Conservation (phyloP, 2,888 invertebrate species). For the Zootermopsis nevadensis region DNA sequence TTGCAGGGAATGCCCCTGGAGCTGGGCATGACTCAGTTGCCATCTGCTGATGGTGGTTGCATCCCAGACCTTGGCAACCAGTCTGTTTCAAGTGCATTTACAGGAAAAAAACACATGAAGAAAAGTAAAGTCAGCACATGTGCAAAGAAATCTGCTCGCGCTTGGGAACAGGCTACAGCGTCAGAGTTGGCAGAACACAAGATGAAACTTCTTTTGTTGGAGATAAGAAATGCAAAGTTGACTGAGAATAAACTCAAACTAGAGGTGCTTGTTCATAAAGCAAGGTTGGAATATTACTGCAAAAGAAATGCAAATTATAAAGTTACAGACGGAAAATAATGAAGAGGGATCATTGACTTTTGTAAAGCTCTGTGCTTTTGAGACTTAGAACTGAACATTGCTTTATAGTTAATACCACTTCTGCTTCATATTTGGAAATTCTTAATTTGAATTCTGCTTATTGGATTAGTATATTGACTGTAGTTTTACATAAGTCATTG, state of each 20-base stretch:
- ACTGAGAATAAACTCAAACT: conserved; percentile 27
- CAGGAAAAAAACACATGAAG: conserved; percentile 18
- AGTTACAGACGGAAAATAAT: not conserved
- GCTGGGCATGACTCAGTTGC: not conserved
- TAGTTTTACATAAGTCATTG: too few relatives aligned
- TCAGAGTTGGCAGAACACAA: conserved; percentile 5
- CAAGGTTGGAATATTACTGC: conserved; percentile 12
- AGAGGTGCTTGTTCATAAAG: conserved; percentile 23
- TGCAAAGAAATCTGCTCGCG: not conserved
- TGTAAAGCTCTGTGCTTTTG: too few relatives aligned
- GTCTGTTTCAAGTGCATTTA: not conserved
- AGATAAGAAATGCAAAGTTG: conserved; percentile 16
- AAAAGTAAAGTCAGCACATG: not conserved
- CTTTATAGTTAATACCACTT: too few relatives aligned
- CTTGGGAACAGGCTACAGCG: not conserved
- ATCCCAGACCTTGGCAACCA: not conserved
- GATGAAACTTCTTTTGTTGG: not conserved
- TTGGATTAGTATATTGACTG: too few relatives aligned
- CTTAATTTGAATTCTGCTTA: too few relatives aligned
- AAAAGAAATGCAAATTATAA: conserved; percentile 10
- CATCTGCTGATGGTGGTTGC: not conserved
- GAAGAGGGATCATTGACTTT: not conserved
- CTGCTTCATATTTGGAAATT: too few relatives aligned
- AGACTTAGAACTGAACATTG: too few relatives aligned
- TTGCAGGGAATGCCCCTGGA: conserved; percentile 14